Conservation (phyloP, 1,140 invertebrate genomes). For the Holcopasites calliopsidis region DNA sequence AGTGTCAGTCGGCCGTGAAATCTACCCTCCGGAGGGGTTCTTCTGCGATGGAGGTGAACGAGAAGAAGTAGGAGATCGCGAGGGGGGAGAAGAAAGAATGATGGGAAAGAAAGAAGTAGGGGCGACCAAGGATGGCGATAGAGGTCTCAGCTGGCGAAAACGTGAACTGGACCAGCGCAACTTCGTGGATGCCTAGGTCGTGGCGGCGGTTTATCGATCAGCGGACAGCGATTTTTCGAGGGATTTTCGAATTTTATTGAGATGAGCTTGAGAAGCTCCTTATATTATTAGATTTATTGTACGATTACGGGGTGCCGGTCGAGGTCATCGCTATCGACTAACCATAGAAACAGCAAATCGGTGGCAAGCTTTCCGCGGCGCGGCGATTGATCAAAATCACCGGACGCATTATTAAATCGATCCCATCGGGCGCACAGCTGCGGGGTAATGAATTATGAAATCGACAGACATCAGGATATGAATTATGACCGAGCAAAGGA, state of each 20-base stretch:
- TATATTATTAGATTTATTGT: too few species aligned
- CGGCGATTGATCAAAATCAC: slow-evolving; percentile 1
- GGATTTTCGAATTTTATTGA: not conserved
- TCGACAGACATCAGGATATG: slow-evolving; percentile 7
- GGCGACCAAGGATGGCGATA: slow-evolving; percentile 16
- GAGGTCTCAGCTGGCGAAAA: slow-evolving; percentile 17
- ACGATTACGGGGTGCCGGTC: not conserved
- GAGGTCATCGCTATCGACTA: too few species aligned
- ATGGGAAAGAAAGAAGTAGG: not conserved
- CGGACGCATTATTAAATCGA: slow-evolving; percentile 30
- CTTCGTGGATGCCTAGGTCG: slow-evolving; percentile 42
- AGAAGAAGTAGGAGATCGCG: slow-evolving; percentile 3
- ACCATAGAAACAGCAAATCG: not conserved
- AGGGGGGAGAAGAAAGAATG: not conserved
- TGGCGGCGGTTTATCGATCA: slow-evolving; percentile 42
- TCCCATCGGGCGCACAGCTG: not conserved
- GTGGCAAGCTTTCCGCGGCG: not conserved
- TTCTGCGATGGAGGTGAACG: not conserved
- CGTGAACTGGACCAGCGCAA: slow-evolving; percentile 25
- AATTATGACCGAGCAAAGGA: slow-evolving; percentile 13
- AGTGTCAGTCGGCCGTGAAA: slow-evolving; percentile 64
- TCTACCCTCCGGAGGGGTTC: slow-evolving; percentile 9
- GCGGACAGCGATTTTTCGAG: not conserved
- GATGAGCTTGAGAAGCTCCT: not conserved
- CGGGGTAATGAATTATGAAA: slow-evolving; percentile 5